Evolutionary conservation across 2,797 vertebrate genomes (phyloP).

Genomic region (Peromyscus nudipes): DNA sequence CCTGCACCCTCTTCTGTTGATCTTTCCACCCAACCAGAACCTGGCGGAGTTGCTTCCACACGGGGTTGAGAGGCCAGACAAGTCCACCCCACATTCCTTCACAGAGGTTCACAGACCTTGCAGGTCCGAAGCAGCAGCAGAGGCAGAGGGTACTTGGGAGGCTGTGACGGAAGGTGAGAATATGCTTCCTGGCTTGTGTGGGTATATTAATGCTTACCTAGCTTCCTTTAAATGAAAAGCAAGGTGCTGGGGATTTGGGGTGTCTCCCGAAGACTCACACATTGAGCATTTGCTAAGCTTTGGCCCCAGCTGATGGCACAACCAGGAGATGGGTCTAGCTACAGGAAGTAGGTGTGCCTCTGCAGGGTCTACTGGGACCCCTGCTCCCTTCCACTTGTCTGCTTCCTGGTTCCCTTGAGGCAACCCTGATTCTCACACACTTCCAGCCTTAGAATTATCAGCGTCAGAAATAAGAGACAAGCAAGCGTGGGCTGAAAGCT

Average conservation of each 20-base stretch:
- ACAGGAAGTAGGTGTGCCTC: background rate
- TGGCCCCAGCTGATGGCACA: background rate
- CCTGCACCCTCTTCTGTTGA: background rate
- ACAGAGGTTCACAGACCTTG: background rate
- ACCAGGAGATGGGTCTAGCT: too few relatives aligned
- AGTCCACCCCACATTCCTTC: background rate
- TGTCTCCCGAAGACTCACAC: background rate
- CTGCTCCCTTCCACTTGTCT: background rate
- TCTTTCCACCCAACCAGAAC: background rate
- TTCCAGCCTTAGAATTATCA: background rate
- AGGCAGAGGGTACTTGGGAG: background rate
- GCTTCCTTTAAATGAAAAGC: background rate
- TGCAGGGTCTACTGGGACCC: too few relatives aligned
- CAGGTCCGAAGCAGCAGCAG: background rate
- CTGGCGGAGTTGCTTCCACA: fast-evolving
- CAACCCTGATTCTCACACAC: background rate
- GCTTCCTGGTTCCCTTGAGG: background rate
- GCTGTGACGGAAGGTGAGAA: background rate
- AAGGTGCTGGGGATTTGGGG: background rate
- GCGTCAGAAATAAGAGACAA: background rate
- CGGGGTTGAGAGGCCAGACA: background rate
- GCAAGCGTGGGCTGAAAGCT: background rate
- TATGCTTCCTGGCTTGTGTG: background rate
- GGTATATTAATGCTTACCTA: too few relatives aligned
- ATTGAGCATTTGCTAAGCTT: background rate